Evolutionary conservation across 2,888 invertebrate species (phyloP).

Genomic region (Synergus itoensis): DNA sequence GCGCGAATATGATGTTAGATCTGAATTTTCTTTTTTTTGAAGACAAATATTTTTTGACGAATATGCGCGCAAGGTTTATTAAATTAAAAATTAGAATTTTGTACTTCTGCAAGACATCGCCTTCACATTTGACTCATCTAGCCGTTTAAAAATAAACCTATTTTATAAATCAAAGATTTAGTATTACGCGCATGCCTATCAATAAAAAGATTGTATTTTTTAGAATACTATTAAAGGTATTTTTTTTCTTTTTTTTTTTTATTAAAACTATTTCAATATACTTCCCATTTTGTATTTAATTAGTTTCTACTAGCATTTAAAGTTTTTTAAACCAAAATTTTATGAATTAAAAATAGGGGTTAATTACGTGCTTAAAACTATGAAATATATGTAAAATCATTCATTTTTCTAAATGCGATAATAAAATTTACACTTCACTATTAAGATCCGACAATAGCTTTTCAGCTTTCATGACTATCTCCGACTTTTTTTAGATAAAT

Average conservation of each 20-base stretch:
- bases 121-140: background rate
- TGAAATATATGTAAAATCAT: background rate
- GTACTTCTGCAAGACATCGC: background rate
- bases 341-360: slow-evolving; percentile 6
- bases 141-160: background rate
- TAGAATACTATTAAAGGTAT: background rate
- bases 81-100: background rate
- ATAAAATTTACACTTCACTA: background rate
- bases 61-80: background rate
- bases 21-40: slow-evolving; percentile 30
- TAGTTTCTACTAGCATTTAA: slow-evolving; percentile 42
- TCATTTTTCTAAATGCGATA: slow-evolving; percentile 4
- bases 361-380: background rate
- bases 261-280: background rate
- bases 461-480: slow-evolving; percentile 35
- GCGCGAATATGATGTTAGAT: background rate
- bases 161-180: background rate
- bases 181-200: background rate
- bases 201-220: background rate
- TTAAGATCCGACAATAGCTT: slow-evolving; percentile 46
- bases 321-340: background rate
- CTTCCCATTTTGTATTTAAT: slow-evolving; percentile 14
- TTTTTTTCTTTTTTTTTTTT: background rate
- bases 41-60: background rate
- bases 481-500: slow-evolving; percentile 26